phyloP scores from a whole-genome alignment of 53 echinoderm and acorn worm species.

The Holothuria scabra region DNA sequence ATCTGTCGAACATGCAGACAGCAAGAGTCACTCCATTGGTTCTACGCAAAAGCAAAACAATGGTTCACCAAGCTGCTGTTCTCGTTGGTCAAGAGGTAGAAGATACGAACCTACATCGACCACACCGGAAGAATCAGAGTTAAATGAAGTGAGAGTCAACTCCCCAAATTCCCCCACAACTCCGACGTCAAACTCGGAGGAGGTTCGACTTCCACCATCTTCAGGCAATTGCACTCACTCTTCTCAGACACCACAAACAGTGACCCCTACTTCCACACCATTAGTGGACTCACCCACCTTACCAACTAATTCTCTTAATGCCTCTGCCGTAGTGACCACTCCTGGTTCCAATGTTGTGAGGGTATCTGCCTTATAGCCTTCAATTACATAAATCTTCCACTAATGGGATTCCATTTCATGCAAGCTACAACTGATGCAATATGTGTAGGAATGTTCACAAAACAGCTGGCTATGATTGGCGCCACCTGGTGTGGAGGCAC shows the following conservation, averaged over 20 bases:
- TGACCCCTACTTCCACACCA: constrained; percentile 37
- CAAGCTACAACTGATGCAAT: constrained; percentile 32
- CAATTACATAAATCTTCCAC: constrained; percentile 13
- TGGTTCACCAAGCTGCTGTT: constrained; percentile 78
- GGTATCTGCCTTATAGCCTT: constrained; percentile 95
- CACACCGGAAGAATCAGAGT: constrained; percentile 75
- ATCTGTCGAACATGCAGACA: constrained; percentile 68
- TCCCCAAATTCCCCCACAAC: constrained; percentile 57
- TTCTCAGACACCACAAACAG: constrained; percentile 10
- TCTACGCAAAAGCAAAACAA: constrained; percentile 82
- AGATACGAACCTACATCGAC: constrained; percentile 82
- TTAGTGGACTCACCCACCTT: constrained; percentile 25
- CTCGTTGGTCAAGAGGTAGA: constrained; percentile 74
- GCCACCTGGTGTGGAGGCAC: too few species aligned
- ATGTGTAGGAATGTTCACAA: constrained; percentile 14
- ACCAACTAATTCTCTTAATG: constrained; percentile 38
- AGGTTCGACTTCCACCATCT: constrained; percentile 66
- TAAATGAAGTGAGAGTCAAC: constrained; percentile 81
- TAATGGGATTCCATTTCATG: constrained; percentile 29
- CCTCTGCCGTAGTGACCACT: constrained; percentile 47
- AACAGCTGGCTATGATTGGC: too few species aligned
- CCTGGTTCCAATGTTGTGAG: constrained; percentile 75
- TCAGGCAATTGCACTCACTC: constrained; percentile 48
- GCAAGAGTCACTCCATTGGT: constrained; percentile 70
- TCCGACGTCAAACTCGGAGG: constrained; percentile 41